Evolutionary conservation across 1,140 invertebrate species (phyloP), one percentile per base, ranked within the genome.

Genomic region (Myzus persicae): DNA sequence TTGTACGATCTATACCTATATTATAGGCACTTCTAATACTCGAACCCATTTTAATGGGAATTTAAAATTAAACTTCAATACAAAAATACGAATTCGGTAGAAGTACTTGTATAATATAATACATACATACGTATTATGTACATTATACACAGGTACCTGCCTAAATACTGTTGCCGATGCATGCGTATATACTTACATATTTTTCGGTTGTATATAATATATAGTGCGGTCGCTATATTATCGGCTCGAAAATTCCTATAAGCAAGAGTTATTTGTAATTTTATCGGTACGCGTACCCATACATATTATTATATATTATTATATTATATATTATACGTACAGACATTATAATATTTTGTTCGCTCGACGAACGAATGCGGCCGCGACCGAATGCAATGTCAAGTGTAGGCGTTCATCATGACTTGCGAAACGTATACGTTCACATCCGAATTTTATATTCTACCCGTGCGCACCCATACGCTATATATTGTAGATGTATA

Each of bases 401-500:
- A 88, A 88, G 87, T 36, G 87, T 46, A 46, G 87, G 87, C 87
- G 87, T 88, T 88, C 46, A 24, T 76, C 82, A 88, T 88, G 87
- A 88, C 46, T 88, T 88, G 87, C 87, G n/a, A 88, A 88, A 88
- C 85, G 46, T 44, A 44, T 48, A 48, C 46, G 59, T 76, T 76
- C 59, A 76, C 44, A 88, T 48, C 85, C 87, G n/a, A 88, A 88
- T 88, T 88, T 88, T 31, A 88, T 51, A 88, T 88, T 88, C 87
- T 36, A 24, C 20, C 36, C 87, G n/a, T n/a, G 87, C 20, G 46
- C 46, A 46, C 26, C n/a, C 24, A 46, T 46, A 38, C 31, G 31
- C n/a, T 38, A 38, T 38, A 81, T 20, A 4, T 4, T 44, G 9
- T 44, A 44, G 0, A 44, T 44, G 9, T 44, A 44, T 44, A 44